Evolutionary conservation across 37 sponge, comb jelly and placozoan species (phyloP).

Genomic region (Chondrosia reniformis): DNA sequence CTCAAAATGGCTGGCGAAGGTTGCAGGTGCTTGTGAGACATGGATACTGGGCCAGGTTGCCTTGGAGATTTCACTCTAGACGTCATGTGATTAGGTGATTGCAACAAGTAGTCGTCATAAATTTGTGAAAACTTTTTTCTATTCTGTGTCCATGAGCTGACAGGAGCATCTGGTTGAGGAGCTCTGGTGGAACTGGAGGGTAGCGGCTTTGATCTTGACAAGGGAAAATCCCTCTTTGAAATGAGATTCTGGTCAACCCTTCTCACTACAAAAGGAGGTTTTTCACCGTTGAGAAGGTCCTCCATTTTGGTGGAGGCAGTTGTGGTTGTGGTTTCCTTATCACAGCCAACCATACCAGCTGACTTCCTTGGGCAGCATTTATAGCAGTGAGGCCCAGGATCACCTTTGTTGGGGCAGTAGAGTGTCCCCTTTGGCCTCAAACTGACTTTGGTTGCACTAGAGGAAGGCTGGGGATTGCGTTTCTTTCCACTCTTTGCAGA

Average conservation of each 20-base stretch:
- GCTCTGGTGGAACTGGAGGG: neutral
- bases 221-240: constrained; percentile 46
- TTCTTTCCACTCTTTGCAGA: neutral
- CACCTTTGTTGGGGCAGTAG: neutral
- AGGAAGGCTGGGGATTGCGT: neutral
- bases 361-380: constrained; percentile 37
- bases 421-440: neutral
- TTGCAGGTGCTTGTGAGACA: neutral
- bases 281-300: neutral
- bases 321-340: too few species aligned
- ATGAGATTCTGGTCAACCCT: constrained; percentile 30
- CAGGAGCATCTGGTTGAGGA: neutral
- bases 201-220: neutral
- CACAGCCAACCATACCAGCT: neutral
- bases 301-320: neutral
- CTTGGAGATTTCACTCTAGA: too few species aligned
- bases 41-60: too few species aligned
- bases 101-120: neutral
- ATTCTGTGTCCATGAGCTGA: neutral
- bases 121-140: neutral
- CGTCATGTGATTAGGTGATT: too few species aligned
- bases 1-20: neutral
- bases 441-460: neutral
- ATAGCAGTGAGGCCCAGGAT: constrained; percentile 50
- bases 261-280: constrained; percentile 58